Percentiles rank a stretch among this genome's conserved stretches.
Conservation (phyloP, 2,888 invertebrate genomes). For the Meloe dianella region DNA sequence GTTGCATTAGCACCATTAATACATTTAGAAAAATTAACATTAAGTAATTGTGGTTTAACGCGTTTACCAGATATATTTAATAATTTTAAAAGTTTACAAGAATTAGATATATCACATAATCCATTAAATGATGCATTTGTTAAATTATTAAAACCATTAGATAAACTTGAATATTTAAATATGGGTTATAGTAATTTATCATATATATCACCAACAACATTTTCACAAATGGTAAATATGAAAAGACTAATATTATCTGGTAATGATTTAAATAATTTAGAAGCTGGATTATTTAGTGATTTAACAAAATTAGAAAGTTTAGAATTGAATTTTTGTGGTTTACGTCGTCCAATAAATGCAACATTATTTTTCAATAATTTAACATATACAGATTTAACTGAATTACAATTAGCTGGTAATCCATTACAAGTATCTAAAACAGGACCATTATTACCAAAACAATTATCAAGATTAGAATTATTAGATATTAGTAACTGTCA, state of each 20-base stretch:
- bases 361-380: slow-evolving; percentile 71
- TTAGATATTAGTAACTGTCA: slow-evolving; percentile 73
- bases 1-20: slow-evolving; percentile 70
- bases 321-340: slow-evolving; percentile 72
- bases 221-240: slow-evolving; percentile 72
- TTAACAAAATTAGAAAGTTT: slow-evolving; percentile 70
- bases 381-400: slow-evolving; percentile 69
- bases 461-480: slow-evolving; percentile 68
- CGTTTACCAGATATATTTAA: slow-evolving; percentile 72
- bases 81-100: slow-evolving; percentile 69
- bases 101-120: slow-evolving; percentile 74
- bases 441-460: slow-evolving; percentile 69
- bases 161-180: slow-evolving; percentile 71
- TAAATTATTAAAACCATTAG: slow-evolving; percentile 68
- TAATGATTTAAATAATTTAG: slow-evolving; percentile 70
- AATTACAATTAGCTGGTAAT: slow-evolving; percentile 72
- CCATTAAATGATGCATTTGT: slow-evolving; percentile 73
- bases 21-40: slow-evolving; percentile 69
- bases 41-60: slow-evolving; percentile 71
- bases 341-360: slow-evolving; percentile 68
- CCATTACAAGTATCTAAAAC: slow-evolving; percentile 67
- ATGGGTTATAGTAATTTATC: slow-evolving; percentile 77
- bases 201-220: slow-evolving; percentile 69
- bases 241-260: slow-evolving; percentile 72
- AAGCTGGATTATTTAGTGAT: slow-evolving; percentile 72